A percentile compares a stretch with the other conserved stretches of the same genome.
Evolutionary conservation across 1,140 invertebrate species (phyloP).

Genomic region (Lasioglossum albipes): DNA sequence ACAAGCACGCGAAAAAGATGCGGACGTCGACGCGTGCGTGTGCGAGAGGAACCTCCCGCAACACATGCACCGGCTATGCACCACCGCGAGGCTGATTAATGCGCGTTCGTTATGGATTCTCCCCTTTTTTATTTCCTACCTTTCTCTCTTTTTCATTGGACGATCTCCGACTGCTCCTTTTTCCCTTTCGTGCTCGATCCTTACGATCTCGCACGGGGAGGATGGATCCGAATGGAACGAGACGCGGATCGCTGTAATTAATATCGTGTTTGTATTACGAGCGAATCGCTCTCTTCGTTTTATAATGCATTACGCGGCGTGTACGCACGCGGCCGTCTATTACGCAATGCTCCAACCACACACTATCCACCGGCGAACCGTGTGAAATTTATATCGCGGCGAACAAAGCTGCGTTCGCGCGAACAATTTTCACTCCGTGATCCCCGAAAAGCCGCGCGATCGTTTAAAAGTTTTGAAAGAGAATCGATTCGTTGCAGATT

Average conservation of each 20-base stretch:
- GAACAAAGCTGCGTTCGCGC: background rate
- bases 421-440: background rate
- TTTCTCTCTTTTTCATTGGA: constrained; percentile 1
- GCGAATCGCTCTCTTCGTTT: constrained; percentile 22
- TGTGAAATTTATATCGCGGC: background rate
- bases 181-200: constrained; percentile 19
- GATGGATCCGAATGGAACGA: background rate
- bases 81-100: constrained; percentile 68
- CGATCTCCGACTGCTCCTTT: constrained; percentile 40
- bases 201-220: background rate
- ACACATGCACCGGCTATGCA: constrained; percentile 49
- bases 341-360: background rate
- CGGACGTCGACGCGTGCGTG: too few relatives aligned
- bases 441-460: too few relatives aligned
- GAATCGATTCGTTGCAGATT: too few relatives aligned
- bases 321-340: background rate
- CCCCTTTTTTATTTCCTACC: background rate
- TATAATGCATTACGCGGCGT: constrained; percentile 1
- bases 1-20: constrained; percentile 34
- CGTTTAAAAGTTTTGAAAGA: too few relatives aligned
- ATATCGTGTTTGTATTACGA: constrained; percentile 20
- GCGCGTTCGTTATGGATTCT: constrained; percentile 64
- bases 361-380: background rate
- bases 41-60: background rate
- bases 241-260: constrained; percentile 22